phyloP scores from a whole-genome alignment of 2,888 invertebrate species.

The Chrysolina americana region DNA sequence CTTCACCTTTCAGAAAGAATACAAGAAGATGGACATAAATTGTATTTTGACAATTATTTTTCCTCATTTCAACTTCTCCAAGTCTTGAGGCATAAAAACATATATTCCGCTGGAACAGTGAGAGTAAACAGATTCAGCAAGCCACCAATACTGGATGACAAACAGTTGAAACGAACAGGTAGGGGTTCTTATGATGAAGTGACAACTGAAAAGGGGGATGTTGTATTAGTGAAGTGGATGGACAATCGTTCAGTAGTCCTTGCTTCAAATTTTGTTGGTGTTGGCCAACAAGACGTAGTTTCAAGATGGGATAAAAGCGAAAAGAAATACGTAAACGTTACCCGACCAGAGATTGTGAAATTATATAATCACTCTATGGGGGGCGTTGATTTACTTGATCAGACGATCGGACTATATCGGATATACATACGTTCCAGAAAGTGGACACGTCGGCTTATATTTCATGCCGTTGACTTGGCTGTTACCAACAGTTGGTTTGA shows the following conservation, averaged over 20 bases:
- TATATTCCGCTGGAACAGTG: slow-evolving; percentile 26
- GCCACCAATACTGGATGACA: slow-evolving; percentile 22
- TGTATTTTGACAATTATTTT: slow-evolving; percentile 11
- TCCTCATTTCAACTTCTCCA: slow-evolving; percentile 12
- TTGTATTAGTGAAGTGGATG: slow-evolving; percentile 23
- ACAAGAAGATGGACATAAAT: slow-evolving; percentile 14
- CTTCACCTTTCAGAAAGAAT: slow-evolving; percentile 13
- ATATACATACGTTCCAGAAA: slow-evolving; percentile 31
- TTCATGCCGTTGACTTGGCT: slow-evolving; percentile 12
- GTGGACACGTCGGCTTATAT: slow-evolving; percentile 25
- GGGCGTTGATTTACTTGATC: slow-evolving; percentile 30
- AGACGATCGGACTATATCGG: slow-evolving; percentile 10
- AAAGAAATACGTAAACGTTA: slow-evolving; percentile 25
- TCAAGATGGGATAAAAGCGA: slow-evolving; percentile 34
- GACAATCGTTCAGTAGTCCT: slow-evolving; percentile 31
- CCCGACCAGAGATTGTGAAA: slow-evolving; percentile 29
- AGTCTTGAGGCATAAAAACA: slow-evolving; percentile 17
- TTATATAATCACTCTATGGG: slow-evolving; percentile 31
- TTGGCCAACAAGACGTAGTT: slow-evolving; percentile 18
- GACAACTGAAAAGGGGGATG: background rate
- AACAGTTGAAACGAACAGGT: slow-evolving; percentile 17
- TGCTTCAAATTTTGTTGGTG: slow-evolving; percentile 39
- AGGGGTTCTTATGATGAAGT: slow-evolving; percentile 26
- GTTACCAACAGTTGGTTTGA: slow-evolving; percentile 17
- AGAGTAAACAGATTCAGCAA: slow-evolving; percentile 24